Base-by-base conservation (phyloP, 1,140 invertebrate species). In the Macrocentrus cingulum region DNA sequence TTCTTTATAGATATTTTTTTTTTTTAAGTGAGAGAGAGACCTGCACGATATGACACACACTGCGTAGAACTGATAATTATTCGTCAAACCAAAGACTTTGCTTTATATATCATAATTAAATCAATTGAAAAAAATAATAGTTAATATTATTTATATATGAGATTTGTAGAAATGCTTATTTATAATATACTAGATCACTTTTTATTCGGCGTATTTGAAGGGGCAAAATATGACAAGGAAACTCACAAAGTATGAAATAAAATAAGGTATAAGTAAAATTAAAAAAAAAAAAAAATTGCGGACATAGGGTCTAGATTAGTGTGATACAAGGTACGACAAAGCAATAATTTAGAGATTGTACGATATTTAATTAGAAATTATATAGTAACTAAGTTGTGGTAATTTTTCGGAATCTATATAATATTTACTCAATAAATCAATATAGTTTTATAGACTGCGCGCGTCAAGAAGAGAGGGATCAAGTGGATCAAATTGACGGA, bases 331-430 rank as follows among this genome's bases (percentile, higher is more conserved):
- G 71, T 77, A 78, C 70, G 71, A 71, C 70, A 77, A 78, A 80
- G 77, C 77, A 80, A 80, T 80, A 78, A 78, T 72, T 78, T 77
- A 80, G 76, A 78, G 76, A 78, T 78, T 80, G 73, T 77, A 78
- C 65, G 66, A 77, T 76, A 79, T 71, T 75, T 71, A 65, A 77
- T 70, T 80, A 77, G 72, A 59, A 61, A 69, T 69, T 74, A 4
- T 6, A 75, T 66, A 61, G 59, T 72, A 76, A 76, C 65, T 76
- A 76, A 67, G 59, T 46, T 66, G 65, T 66, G 69, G 70, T 72
- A 69, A 66, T n/a, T n/a, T 76, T 76, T 75, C 63, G 67, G 66
- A 78, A 77, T 62, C 56, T 74, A 77, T 70, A 72, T 66, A n/a
- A 75, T 72, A 46, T 71, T 69, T 75, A 76, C 62, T 75, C 70